Percentiles rank a stretch among this genome's conserved stretches.
Evolutionary conservation across 1,140 invertebrate species (phyloP).

Genomic region (Apocrypta bakeri): DNA sequence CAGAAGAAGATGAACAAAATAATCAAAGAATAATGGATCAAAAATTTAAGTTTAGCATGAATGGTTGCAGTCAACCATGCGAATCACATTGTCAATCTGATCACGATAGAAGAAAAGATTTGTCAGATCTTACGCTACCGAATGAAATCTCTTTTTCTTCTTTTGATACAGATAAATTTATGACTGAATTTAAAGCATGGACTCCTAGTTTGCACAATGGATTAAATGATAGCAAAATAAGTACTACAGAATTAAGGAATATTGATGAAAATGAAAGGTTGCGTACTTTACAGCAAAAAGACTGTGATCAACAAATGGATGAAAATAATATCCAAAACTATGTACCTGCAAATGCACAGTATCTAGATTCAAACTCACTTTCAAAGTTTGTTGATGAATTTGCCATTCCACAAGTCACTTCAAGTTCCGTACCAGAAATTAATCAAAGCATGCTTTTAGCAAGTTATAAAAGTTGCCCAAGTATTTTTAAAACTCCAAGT

Average conservation of each 20-base stretch:
- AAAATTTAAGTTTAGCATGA: conserved; percentile 22
- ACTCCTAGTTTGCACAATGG: conserved; percentile 45
- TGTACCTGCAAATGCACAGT: conserved; percentile 55
- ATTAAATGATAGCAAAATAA: conserved; percentile 25
- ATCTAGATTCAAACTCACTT: conserved; percentile 15
- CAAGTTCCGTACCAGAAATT: background rate
- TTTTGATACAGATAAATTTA: conserved; percentile 63
- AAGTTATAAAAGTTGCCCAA: conserved; percentile 43
- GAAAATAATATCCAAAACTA: conserved; percentile 50
- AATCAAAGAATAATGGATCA: conserved; percentile 35
- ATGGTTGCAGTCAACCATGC: conserved; percentile 20
- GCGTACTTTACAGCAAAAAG: conserved; percentile 29
- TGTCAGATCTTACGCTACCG: conserved; percentile 57
- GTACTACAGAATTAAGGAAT: background rate
- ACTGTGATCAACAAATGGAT: conserved; percentile 8
- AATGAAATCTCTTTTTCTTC: conserved; percentile 58
- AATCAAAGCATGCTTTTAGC: conserved; percentile 25
- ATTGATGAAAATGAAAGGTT: conserved; percentile 32
- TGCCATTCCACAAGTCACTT: conserved; percentile 28
- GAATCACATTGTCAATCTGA: conserved; percentile 37
- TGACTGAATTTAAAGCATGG: conserved; percentile 63
- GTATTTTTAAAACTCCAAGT: conserved; percentile 45
- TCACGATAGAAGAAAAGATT: conserved; percentile 39
- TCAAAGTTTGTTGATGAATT: conserved; percentile 17
- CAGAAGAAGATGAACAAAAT: conserved; percentile 31